Evolutionary conservation across 1,140 invertebrate genomes (phyloP), one percentile per base, ranked within the genome.

Genomic region (Solen grandis): DNA sequence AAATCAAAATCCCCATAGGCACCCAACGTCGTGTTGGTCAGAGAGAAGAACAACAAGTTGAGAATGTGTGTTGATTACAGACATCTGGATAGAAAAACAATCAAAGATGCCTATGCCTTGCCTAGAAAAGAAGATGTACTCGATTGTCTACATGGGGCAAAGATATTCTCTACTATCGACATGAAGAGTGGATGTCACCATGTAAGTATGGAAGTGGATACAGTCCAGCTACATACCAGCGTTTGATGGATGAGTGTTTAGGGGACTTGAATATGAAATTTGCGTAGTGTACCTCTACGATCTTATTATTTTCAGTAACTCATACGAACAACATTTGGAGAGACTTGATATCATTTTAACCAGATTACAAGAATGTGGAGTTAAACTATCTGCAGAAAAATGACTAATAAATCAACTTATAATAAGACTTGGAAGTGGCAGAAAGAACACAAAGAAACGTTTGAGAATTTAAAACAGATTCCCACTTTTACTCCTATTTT

Each of bases 41-140:
- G 63, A 38, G 76, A 77, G 41, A 81, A 70, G 27, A 35, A 69
- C 41, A 69, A 31, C 38, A 57, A 2, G 89, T 76, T 66, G 93
- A 75, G 76, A 29, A 50, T 85, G 13, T 92, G 88, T 75, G 75
- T 93, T 2, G 93, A 94, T 85, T 94, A 88, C 81, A 57, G 93
- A 38, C 52, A 62, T n/a, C 50, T 94, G n/a, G 94, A 94, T 82
- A 8, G 5, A 66, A 84, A 69, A 0, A 93, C 90, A 0, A 85
- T 89, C 0, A 83, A 86, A 57, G 93, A n/a, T n/a, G n/a, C n/a
- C n/a, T n/a, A n/a, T n/a, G n/a, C n/a, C n/a, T n/a, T n/a, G n/a
- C n/a, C n/a, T n/a, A n/a, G n/a, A n/a, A n/a, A n/a, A n/a, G n/a
- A n/a, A n/a, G n/a, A n/a, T n/a, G n/a, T n/a, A n/a, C n/a, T n/a